These are phyloP conservation scores for Uromys caudimaculatus DNA, from an alignment of 2,797 vertebrate genomes.

Conservation along the genomic window DNA sequence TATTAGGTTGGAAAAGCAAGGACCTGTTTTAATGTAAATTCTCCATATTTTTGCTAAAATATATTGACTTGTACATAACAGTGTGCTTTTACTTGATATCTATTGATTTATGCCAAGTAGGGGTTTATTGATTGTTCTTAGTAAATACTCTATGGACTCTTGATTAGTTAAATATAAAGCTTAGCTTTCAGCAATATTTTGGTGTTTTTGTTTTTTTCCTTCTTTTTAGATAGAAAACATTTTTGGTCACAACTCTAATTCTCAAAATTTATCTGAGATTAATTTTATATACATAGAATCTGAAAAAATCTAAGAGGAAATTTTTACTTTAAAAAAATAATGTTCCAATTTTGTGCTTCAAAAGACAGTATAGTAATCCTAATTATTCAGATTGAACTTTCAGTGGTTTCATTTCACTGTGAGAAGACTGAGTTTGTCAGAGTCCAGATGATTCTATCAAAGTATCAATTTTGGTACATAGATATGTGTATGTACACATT, in stretches of 20 bases:
- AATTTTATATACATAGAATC: neutral
- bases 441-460: no score
- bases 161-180: constrained; percentile 62
- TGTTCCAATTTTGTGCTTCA: neutral
- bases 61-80: no score
- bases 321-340: neutral
- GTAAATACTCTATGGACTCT: constrained; percentile 67
- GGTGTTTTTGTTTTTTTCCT: neutral
- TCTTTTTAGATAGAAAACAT: neutral
- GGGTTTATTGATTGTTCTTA: constrained; percentile 71
- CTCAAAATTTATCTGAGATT: constrained; percentile 31
- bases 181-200: constrained; percentile 53
- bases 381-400: neutral
- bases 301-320: neutral
- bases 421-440: no score
- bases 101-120: constrained; percentile 59
- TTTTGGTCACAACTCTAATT: neutral
- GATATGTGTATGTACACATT: neutral
- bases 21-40: no score
- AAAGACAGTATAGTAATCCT: neutral
- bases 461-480: no score
- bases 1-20: no score
- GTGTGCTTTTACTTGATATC: no score
- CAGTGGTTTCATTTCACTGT: neutral
- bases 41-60: no score